Evolutionary conservation across 2,797 vertebrate species (phyloP), one percentile per base, ranked within the genome.

Genomic region (Nannoperca obscura): DNA sequence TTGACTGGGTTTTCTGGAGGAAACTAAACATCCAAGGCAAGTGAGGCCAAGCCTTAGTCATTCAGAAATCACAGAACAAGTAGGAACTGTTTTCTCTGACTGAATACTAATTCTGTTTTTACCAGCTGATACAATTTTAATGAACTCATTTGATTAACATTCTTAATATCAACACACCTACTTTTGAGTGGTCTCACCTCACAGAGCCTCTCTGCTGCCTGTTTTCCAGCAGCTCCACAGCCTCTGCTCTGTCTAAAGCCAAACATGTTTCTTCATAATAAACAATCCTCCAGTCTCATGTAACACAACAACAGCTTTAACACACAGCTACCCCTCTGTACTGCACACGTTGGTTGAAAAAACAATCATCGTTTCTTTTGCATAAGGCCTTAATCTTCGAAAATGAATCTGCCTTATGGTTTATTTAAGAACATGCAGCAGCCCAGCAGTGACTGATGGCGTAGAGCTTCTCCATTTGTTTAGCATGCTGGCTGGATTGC

Each of bases 251-350:
- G 15, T 22, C 52, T 62, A 1, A 0, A 62, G 27, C 44, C 11
- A 38, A 74, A 34, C 36, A 22, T 53, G 49, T 73, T 76, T 57
- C 22, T 36, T 78, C 68, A 63, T 63, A 40, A 65, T 73, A 42
- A 85, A 60, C 58, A 58, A 84, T 72, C 65, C 85, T 70, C 69
- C 69, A 55, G 74, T 85, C 73, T 62, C 5, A 0, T 73, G 60
- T 24, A 84, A 82, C 68, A 74, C 52, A 1, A 30, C 71, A 59
- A 34, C 61, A 75, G 61, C 84, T 86, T 81, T 63, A 83, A 85
- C 67, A 63, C 79, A 54, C 0, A 61, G 61, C 60, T 52, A 4
- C 57, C 1, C 32, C 36, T 17, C 12, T 7, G 11, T 50, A 10
- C 24, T n/a, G 69, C 34, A 62, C 54, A 36, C 53, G 44, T 24